A percentile compares a stretch with the other conserved stretches of the same genome.
These are phyloP conservation scores for Scolopax bukidnonensis DNA, from an alignment of 2,797 vertebrate genomes.

Conservation along the genomic window DNA sequence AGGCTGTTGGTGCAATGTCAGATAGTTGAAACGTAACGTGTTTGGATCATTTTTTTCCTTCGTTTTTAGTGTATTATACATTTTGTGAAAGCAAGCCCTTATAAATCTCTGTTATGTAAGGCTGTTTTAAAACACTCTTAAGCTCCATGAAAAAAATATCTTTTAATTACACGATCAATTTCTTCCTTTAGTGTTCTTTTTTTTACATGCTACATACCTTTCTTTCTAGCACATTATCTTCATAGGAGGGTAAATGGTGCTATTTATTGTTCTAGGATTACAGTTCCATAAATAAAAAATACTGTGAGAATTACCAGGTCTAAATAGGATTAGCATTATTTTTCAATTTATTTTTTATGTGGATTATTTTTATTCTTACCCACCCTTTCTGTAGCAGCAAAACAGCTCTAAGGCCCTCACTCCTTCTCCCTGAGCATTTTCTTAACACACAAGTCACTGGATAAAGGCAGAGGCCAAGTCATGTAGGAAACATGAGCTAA, in stretches of 20 bases:
- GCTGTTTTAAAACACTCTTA: background rate
- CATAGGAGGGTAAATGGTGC: background rate
- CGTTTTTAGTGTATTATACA: background rate
- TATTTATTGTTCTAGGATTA: constrained; percentile 4
- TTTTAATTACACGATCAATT: constrained; percentile 11
- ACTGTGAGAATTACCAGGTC: background rate
- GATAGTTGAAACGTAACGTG: background rate
- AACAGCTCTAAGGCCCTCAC: background rate
- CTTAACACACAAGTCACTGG: background rate
- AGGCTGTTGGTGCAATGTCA: background rate
- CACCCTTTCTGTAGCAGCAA: background rate
- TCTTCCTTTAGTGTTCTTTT: background rate
- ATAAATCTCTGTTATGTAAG: background rate
- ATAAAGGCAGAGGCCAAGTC: background rate
- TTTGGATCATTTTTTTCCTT: background rate
- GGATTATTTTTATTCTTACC: constrained; percentile 7
- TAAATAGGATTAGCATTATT: constrained; percentile 26
- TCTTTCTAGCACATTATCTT: background rate
- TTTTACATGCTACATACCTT: background rate
- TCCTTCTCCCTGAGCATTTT: background rate
- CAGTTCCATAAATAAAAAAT: constrained; percentile 20
- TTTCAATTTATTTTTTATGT: constrained; percentile 16
- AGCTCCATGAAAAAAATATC: background rate
- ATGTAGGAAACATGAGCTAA: background rate
- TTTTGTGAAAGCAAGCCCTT: background rate